Percentiles rank a stretch among this genome's conserved stretches.
Conservation (phyloP, 2,797 vertebrate genomes). For the Argyrosomus regius region DNA sequence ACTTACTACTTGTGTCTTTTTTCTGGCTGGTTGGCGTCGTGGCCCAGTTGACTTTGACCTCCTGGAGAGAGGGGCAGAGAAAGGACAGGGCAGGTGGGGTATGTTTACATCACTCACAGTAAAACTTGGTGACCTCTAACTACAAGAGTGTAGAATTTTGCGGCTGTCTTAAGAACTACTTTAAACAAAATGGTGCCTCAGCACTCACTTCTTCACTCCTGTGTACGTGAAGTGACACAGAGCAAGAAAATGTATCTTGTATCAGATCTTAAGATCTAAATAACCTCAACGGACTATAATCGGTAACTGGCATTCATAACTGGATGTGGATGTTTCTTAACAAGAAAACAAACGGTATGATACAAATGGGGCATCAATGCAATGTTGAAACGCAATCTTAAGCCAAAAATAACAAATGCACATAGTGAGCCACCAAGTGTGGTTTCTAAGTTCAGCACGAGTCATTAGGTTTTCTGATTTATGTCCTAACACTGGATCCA, state of each 20-base stretch:
- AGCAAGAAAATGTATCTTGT: neutral
- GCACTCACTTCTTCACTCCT: neutral
- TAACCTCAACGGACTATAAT: neutral
- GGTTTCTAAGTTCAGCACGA: neutral
- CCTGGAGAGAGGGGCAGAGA: slow-evolving; percentile 83
- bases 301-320: neutral
- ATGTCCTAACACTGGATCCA: slow-evolving; percentile 9
- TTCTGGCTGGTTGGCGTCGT: slow-evolving; percentile 99
- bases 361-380: neutral
- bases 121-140: slow-evolving; percentile 27
- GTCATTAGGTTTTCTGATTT: slow-evolving; percentile 1
- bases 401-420: neutral
- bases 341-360: neutral
- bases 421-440: neutral
- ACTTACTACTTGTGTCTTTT: slow-evolving; percentile 99
- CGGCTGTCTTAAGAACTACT: neutral
- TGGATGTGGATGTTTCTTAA: neutral
- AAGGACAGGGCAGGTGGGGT: slow-evolving; percentile 70
- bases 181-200: slow-evolving; percentile 48
- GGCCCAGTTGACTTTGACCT: slow-evolving; percentile 99
- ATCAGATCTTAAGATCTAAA: neutral
- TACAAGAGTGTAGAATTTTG: neutral
- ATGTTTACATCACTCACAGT: slow-evolving; percentile 67
- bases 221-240: neutral
- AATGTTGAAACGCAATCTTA: neutral